Conservation (phyloP, 2,888 invertebrate genomes). For the Cremastinae sp. region DNA sequence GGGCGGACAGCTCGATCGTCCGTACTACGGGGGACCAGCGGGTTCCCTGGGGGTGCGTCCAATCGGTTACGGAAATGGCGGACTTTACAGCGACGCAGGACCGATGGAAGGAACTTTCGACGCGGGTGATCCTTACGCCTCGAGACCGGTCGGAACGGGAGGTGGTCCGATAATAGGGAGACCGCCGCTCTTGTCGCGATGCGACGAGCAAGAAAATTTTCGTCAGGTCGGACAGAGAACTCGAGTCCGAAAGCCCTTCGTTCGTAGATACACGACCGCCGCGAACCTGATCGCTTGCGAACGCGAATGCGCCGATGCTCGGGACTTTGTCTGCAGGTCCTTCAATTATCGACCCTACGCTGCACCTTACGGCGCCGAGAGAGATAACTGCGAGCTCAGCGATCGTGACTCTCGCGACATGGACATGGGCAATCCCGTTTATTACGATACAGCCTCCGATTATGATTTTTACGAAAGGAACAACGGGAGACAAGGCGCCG, state of each 20-base stretch:
- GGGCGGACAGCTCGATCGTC: constrained; percentile 73
- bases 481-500: constrained; percentile 86
- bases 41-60: constrained; percentile 70
- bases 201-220: constrained; percentile 91
- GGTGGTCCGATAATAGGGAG: constrained; percentile 79
- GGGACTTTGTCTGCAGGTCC: constrained; percentile 92
- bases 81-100: constrained; percentile 63
- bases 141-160: constrained; percentile 74
- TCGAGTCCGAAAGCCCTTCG: constrained; percentile 89
- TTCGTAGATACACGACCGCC: constrained; percentile 87
- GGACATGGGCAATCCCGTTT: constrained; percentile 91
- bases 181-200: constrained; percentile 83
- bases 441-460: constrained; percentile 91
- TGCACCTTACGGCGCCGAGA: constrained; percentile 84
- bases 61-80: constrained; percentile 71
- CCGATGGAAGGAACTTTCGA: constrained; percentile 74
- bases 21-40: constrained; percentile 69
- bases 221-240: constrained; percentile 90
- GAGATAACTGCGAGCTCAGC: constrained; percentile 94
- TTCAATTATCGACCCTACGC: constrained; percentile 90
- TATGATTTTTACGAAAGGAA: constrained; percentile 93
- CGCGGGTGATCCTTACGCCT: constrained; percentile 76
- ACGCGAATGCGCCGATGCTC: constrained; percentile 90
- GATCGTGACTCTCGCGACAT: constrained; percentile 92
- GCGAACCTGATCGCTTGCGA: constrained; percentile 91